Evolutionary conservation across 2,113 vertebrate genomes (phyloP).

Genomic region (Nestor notabilis): DNA sequence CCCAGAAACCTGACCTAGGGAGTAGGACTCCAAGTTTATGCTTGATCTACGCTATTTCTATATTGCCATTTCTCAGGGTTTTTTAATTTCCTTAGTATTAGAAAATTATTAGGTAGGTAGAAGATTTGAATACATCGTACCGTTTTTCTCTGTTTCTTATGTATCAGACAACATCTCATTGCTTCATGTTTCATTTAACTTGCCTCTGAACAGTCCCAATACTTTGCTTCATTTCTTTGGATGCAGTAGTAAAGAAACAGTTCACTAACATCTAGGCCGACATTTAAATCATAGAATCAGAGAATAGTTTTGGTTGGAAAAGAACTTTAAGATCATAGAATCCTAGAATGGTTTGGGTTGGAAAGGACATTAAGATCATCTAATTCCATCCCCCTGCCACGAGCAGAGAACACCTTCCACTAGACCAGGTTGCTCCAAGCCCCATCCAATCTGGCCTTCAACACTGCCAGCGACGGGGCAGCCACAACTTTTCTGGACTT

Average conservation of each 20-base stretch:
- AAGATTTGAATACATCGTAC: fast-evolving
- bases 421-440: neutral
- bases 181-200: neutral
- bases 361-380: neutral
- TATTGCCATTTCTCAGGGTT: neutral
- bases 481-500: neutral
- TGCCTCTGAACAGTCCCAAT: neutral
- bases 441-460: neutral
- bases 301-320: neutral
- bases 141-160: neutral
- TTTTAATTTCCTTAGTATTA: neutral
- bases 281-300: neutral
- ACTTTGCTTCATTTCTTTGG: neutral
- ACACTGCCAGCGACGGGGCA: neutral
- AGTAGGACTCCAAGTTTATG: neutral
- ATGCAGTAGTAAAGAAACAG: neutral
- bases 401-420: neutral
- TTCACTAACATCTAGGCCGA: neutral
- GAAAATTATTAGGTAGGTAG: neutral
- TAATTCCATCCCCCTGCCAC: neutral
- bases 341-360: neutral
- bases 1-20: neutral
- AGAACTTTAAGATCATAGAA: neutral
- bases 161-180: neutral
- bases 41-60: neutral